These are phyloP conservation scores for Spea hammondii DNA, from an alignment of 2,797 vertebrate species.

Conservation along the genomic window DNA sequence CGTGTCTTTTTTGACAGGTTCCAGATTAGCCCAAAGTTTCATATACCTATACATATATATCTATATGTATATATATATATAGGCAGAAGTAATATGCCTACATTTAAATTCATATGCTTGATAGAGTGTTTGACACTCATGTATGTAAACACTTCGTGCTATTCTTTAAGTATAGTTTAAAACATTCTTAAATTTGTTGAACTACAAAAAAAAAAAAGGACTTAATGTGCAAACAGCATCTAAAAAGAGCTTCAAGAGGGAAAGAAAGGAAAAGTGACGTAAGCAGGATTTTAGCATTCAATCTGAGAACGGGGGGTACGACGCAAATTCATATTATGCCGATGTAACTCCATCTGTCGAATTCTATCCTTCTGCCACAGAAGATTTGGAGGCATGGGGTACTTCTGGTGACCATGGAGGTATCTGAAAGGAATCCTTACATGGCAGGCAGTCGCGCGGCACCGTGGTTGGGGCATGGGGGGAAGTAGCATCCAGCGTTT, in stretches of 20 bases:
- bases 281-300: conserved; percentile 78
- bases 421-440: conserved; percentile 93
- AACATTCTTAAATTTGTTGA: background rate
- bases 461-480: conserved; percentile 96
- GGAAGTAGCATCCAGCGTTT: conserved; percentile 97
- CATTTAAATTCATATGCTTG: conserved; percentile 22
- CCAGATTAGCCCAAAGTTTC: background rate
- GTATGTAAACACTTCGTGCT: conserved; percentile 3
- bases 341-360: conserved; percentile 96
- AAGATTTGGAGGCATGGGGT: conserved; percentile 96
- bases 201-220: background rate
- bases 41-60: background rate
- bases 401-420: conserved; percentile 90
- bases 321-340: conserved; percentile 87
- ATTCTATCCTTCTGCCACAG: conserved; percentile 95
- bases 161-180: conserved; percentile 1
- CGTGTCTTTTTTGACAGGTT: too few species aligned
- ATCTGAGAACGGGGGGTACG: conserved; percentile 94
- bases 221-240: conserved; percentile 34
- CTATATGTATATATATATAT: background rate
- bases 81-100: background rate
- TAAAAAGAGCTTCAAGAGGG: background rate
- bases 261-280: too few species aligned
- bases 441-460: conserved; percentile 91
- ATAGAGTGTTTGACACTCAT: conserved; percentile 9